phyloP scores from a whole-genome alignment of 2,888 invertebrate species.

The Lepeophtheirus nordmannii region DNA sequence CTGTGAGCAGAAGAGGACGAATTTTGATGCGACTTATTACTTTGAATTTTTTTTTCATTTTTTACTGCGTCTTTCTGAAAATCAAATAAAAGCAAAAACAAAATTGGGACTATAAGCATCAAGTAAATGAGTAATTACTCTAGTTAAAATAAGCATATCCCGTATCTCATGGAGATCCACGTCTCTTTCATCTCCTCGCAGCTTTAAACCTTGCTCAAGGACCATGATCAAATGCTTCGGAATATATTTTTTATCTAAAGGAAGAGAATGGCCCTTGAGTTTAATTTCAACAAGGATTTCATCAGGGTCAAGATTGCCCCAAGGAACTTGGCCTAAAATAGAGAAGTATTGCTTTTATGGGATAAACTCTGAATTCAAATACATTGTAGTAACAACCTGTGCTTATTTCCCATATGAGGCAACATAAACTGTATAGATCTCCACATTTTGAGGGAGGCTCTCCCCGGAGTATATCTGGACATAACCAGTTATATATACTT shows the following conservation, averaged over 20 bases:
- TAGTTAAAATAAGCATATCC: slow-evolving; percentile 27
- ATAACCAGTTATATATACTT: slow-evolving; percentile 36
- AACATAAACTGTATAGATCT: slow-evolving; percentile 37
- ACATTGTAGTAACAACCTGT: slow-evolving; percentile 24
- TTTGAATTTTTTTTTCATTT: not conserved
- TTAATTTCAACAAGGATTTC: slow-evolving; percentile 25
- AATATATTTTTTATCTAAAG: slow-evolving; percentile 24
- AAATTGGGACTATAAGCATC: not conserved
- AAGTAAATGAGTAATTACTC: slow-evolving; percentile 15
- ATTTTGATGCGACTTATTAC: not conserved
- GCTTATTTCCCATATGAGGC: slow-evolving; percentile 36
- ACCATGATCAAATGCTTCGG: slow-evolving; percentile 27
- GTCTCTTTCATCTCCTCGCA: slow-evolving; percentile 27
- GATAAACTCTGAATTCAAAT: not conserved
- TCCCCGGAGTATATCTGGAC: slow-evolving; percentile 36
- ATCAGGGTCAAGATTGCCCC: not conserved
- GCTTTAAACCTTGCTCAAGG: slow-evolving; percentile 28
- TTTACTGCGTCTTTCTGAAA: not conserved
- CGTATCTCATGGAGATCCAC: slow-evolving; percentile 28
- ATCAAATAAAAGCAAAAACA: not conserved
- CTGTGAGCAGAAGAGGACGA: not conserved
- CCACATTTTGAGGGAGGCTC: slow-evolving; percentile 32
- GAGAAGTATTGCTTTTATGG: not conserved
- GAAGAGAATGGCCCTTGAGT: slow-evolving; percentile 26
- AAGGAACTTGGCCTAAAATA: not conserved